phyloP scores from a whole-genome alignment of 2,888 invertebrate species.

The Caenorhabditis drosophilae region DNA sequence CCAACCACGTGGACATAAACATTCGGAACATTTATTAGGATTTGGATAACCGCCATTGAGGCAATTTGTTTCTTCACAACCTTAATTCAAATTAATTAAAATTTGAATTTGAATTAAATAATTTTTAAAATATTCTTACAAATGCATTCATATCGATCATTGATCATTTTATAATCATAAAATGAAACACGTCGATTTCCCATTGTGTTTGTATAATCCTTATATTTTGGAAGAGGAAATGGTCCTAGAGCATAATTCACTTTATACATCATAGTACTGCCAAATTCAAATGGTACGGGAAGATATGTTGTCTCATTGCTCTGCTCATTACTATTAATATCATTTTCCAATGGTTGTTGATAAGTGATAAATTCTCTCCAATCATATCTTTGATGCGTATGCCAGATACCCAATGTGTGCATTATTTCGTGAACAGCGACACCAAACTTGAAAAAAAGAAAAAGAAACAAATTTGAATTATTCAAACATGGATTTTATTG shows the following conservation, averaged over 20 bases:
- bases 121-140: too few species aligned
- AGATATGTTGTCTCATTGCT: background rate
- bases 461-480: too few species aligned
- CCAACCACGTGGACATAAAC: background rate
- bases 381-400: slow-evolving; percentile 46
- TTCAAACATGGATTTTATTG: too few species aligned
- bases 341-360: background rate
- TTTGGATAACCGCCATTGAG: slow-evolving; percentile 1
- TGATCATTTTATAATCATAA: slow-evolving; percentile 62
- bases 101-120: too few species aligned
- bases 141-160: slow-evolving; percentile 59
- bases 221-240: slow-evolving; percentile 44
- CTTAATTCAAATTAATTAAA: background rate
- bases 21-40: background rate
- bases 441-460: too few species aligned
- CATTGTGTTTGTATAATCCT: slow-evolving; percentile 50
- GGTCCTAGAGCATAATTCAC: too few species aligned
- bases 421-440: slow-evolving; percentile 51
- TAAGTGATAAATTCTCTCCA: slow-evolving; percentile 24
- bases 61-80: background rate
- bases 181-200: slow-evolving; percentile 51
- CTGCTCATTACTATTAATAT: background rate
- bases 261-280: slow-evolving; percentile 55
- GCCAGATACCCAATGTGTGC: slow-evolving; percentile 64
- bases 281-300: slow-evolving; percentile 58